Evolutionary conservation across 2,888 invertebrate species (phyloP).

Genomic region (Drosophila subsilvestris): DNA sequence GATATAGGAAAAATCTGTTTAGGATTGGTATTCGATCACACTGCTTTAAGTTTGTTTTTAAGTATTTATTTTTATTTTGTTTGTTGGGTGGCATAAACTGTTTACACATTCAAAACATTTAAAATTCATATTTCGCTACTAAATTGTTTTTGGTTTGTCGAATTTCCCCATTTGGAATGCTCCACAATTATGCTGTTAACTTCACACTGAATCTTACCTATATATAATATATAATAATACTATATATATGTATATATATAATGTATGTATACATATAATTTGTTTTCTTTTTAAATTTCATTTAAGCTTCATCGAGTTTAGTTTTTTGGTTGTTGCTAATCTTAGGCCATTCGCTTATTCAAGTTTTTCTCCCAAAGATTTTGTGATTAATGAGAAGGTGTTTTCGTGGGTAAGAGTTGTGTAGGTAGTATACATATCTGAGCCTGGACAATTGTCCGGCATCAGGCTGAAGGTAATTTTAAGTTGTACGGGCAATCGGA

Average conservation of each 20-base stretch:
- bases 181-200: conserved; percentile 76
- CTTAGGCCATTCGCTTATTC: conserved; percentile 1
- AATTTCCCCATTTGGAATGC: conserved; percentile 40
- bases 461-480: conserved; percentile 33
- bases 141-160: conserved; percentile 32
- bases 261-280: conserved; percentile 59
- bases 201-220: conserved; percentile 62
- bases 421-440: conserved; percentile 1
- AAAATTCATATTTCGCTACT: conserved; percentile 62
- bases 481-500: conserved; percentile 67
- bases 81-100: conserved; percentile 58
- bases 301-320: conserved; percentile 41
- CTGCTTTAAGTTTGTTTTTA: conserved; percentile 26
- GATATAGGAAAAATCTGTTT: too few species aligned
- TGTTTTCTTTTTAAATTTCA: conserved; percentile 27
- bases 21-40: background rate
- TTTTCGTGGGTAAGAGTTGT: conserved; percentile 9
- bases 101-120: conserved; percentile 75
- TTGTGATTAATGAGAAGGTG: conserved; percentile 21
- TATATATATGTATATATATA: conserved; percentile 42
- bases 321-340: conserved; percentile 20
- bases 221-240: background rate
- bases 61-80: conserved; percentile 67
- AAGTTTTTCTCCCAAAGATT: conserved; percentile 8
- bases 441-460: background rate